Conservation (phyloP, 2,888 invertebrate genomes). For the Papilio demoleus region DNA sequence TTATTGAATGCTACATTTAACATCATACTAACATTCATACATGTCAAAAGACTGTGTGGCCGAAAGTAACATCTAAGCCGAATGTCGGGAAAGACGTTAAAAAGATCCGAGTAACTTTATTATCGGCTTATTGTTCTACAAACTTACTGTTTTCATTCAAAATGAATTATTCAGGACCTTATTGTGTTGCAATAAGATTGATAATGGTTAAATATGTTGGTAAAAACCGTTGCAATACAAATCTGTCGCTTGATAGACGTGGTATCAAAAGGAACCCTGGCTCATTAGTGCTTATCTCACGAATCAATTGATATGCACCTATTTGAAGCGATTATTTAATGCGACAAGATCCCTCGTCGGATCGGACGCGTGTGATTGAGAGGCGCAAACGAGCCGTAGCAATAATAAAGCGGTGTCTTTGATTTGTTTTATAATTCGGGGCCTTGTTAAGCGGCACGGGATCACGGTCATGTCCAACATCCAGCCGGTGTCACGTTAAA, state of each 20-base stretch:
- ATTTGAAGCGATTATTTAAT: constrained; percentile 41
- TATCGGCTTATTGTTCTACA: constrained; percentile 61
- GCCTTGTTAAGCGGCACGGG: constrained; percentile 41
- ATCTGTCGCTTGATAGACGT: constrained; percentile 62
- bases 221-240: constrained; percentile 44
- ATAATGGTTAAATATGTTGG: constrained; percentile 31
- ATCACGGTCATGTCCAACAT: constrained; percentile 33
- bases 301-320: constrained; percentile 48
- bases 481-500: constrained; percentile 36
- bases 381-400: constrained; percentile 50
- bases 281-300: constrained; percentile 61
- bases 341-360: constrained; percentile 43
- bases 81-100: constrained; percentile 55
- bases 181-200: constrained; percentile 38
- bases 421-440: constrained; percentile 46
- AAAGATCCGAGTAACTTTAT: constrained; percentile 69
- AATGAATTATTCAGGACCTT: constrained; percentile 23
- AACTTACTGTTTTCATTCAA: constrained; percentile 35
- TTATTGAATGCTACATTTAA: background rate
- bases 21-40: background rate
- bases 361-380: constrained; percentile 44
- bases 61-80: constrained; percentile 37
- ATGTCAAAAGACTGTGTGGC: constrained; percentile 28
- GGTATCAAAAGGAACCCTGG: constrained; percentile 58
- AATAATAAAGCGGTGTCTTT: constrained; percentile 52